Percentiles rank a stretch among this genome's conserved stretches.
Conservation (phyloP, 1,140 invertebrate genomes). For the Adelges cooleyi region DNA sequence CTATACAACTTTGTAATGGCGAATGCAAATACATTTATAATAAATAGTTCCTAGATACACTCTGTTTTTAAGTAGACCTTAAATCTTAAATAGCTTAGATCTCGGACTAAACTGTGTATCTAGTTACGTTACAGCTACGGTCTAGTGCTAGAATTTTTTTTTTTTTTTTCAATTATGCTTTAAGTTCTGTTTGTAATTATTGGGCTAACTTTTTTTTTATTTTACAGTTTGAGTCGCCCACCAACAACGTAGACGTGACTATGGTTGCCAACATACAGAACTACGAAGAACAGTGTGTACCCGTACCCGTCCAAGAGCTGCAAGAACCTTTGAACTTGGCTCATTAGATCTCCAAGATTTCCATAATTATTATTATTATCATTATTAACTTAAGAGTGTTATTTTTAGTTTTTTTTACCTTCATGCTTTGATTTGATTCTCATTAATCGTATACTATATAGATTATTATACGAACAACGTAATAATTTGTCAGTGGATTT, state of each 20-base stretch:
- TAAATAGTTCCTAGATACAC: too few relatives aligned
- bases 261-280: slow-evolving; percentile 20
- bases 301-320: neutral
- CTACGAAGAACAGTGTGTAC: slow-evolving; percentile 11
- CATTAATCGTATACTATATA: neutral
- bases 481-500: neutral
- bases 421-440: neutral
- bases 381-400: neutral
- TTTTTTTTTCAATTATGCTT: slow-evolving; percentile 1
- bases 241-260: slow-evolving; percentile 1
- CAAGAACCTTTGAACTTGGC: slow-evolving; percentile 17
- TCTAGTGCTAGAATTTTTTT: slow-evolving; percentile 11
- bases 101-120: too few relatives aligned
- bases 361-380: neutral
- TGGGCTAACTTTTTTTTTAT: neutral
- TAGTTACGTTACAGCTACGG: too few relatives aligned
- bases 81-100: too few relatives aligned
- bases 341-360: slow-evolving; percentile 7
- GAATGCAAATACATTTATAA: too few relatives aligned
- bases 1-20: too few relatives aligned
- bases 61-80: too few relatives aligned
- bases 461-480: neutral
- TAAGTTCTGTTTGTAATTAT: neutral
- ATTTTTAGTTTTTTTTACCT: neutral
- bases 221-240: slow-evolving; percentile 1